These are phyloP conservation scores for Himalopsyche phryganea DNA, from an alignment of 1,140 invertebrate genomes.

Conservation along the genomic window DNA sequence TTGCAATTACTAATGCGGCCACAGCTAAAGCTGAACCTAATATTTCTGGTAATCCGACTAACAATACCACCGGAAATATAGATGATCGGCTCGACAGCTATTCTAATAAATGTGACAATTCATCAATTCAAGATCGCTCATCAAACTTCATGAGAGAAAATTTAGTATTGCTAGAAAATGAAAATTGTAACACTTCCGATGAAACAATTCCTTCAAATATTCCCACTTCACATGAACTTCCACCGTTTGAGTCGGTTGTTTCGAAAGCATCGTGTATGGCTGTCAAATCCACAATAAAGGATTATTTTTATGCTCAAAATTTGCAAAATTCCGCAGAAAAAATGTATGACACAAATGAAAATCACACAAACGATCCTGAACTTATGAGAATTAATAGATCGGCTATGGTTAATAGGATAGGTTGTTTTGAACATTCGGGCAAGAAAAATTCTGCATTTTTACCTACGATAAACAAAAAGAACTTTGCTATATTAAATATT, in stretches of 20 bases:
- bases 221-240: neutral
- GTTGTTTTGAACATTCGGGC: neutral
- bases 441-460: neutral
- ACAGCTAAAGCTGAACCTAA: too few relatives aligned
- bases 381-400: too few relatives aligned
- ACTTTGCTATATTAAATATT: too few relatives aligned
- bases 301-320: neutral
- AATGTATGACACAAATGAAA: neutral
- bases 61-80: neutral
- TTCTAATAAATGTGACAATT: neutral
- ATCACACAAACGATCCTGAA: neutral
- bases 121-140: neutral
- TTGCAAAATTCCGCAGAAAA: neutral
- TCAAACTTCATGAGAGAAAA: neutral
- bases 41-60: too few relatives aligned
- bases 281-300: neutral
- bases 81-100: neutral
- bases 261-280: neutral
- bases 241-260: neutral
- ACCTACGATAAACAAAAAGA: too few relatives aligned
- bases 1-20: too few relatives aligned
- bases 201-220: neutral
- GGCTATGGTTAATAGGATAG: neutral
- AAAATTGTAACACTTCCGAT: neutral
- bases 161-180: neutral